Evolutionary conservation across 1,140 invertebrate genomes (phyloP), one percentile per base, ranked within the genome.

Genomic region (Uloborus diversus): DNA sequence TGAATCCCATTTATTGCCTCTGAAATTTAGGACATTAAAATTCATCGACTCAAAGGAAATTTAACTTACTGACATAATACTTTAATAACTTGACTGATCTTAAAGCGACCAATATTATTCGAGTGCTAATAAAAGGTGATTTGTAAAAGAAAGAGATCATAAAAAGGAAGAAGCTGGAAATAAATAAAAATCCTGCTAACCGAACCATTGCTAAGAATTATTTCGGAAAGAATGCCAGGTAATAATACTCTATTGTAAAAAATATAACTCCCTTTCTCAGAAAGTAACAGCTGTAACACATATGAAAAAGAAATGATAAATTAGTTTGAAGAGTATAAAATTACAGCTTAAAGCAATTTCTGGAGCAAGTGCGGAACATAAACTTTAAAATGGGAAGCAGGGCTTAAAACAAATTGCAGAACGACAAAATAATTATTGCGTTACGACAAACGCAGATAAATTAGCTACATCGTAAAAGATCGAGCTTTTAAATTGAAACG

Each of bases 321-420:
- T 68, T 68, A 68, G 64, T 49, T 49, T 68, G 64, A 49, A 68
- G 64, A 68, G 64, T 68, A 68, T 68, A 68, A 68, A 68, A 68
- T 68, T 68, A 68, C 64, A 68, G 64, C 64, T 68, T 68, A 68
- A 68, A 68, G 64, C 64, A 68, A 68, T 68, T 68, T 68, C 64
- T 20, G 32, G 51, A 51, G 42, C 42, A 68, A 68, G 64, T 68
- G 64, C 64, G n/a, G 64, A 68, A 68, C 64, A 68, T 68, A 68
- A 68, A 68, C 37, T 68, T 68, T 68, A 51, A 68, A 68, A 42
- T 68, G 64, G 37, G 64, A 35, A 68, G 37, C 37, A 30, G 25
- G 30, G 42, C 42, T 68, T 68, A 28, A 68, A 68, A 68, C 64
- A 68, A 68, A 68, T 68, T 68, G 51, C 51, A 68, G 42, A 68